Conservation (phyloP, 2,113 vertebrate species). For the Melanostigma gelatinosum region DNA sequence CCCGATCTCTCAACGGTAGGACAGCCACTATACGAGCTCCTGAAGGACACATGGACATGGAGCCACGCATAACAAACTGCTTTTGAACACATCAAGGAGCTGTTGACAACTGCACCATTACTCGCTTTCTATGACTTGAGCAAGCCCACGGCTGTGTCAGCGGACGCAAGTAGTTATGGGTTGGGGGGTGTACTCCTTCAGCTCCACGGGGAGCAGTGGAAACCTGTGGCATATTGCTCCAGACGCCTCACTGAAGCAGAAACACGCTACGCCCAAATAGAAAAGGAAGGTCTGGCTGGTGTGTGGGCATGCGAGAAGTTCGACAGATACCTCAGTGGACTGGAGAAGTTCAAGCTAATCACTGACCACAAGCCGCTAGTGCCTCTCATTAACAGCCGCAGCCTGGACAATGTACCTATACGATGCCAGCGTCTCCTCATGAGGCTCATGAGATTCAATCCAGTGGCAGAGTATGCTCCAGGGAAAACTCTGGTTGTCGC, state of each 20-base stretch:
- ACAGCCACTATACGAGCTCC: too few relatives aligned
- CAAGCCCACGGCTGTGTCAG: too few relatives aligned
- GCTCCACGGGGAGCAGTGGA: too few relatives aligned
- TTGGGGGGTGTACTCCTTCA: too few relatives aligned
- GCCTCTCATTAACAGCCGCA: not conserved
- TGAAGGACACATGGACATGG: too few relatives aligned
- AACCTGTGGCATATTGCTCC: too few relatives aligned
- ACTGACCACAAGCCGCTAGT: not conserved
- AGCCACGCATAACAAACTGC: too few relatives aligned
- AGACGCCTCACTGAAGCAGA: not conserved
- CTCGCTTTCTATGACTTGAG: too few relatives aligned
- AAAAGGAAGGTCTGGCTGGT: not conserved
- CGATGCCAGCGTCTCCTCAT: slow-evolving; percentile 1
- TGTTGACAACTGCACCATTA: too few relatives aligned
- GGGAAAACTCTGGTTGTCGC: not conserved
- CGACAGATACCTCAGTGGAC: not conserved
- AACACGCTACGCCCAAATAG: not conserved
- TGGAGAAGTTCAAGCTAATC: not conserved
- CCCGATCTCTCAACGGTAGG: too few relatives aligned
- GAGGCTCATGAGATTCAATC: slow-evolving; percentile 21
- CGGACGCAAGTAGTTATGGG: too few relatives aligned
- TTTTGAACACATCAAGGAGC: too few relatives aligned
- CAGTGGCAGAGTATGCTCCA: not conserved
- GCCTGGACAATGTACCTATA: not conserved
- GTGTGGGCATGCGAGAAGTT: not conserved